A percentile compares a stretch with the other conserved stretches of the same genome.
phyloP scores from a whole-genome alignment of 2,797 vertebrate species.

The Menidia menidia region DNA sequence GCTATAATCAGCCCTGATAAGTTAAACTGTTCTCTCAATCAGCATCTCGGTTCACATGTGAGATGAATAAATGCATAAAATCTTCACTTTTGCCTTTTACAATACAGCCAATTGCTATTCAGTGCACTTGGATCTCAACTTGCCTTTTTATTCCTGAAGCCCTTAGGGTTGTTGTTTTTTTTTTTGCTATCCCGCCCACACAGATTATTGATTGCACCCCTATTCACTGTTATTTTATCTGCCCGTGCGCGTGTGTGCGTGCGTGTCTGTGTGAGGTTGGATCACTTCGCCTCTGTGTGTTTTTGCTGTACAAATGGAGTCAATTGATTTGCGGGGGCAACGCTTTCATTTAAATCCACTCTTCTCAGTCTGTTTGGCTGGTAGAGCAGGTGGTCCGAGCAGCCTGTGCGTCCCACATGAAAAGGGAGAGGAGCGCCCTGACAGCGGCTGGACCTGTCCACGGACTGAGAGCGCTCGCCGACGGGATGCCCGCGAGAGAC shows the following conservation, averaged over 20 bases:
- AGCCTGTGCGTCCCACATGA: slow-evolving; percentile 24
- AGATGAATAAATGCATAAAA: slow-evolving; percentile 38
- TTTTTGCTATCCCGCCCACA: slow-evolving; percentile 46
- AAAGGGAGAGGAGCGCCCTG: slow-evolving; percentile 27
- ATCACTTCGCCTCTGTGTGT: slow-evolving; percentile 27
- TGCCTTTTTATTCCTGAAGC: slow-evolving; percentile 20
- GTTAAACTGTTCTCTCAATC: slow-evolving; percentile 35
- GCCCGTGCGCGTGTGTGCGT: background rate
- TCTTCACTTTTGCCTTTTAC: slow-evolving; percentile 19
- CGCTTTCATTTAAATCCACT: slow-evolving; percentile 32
- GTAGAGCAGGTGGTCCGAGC: slow-evolving; percentile 39
- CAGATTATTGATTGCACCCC: slow-evolving; percentile 57
- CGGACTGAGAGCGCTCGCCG: background rate
- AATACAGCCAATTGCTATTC: slow-evolving; percentile 27
- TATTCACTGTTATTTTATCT: slow-evolving; percentile 24
- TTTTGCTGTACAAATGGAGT: slow-evolving; percentile 40
- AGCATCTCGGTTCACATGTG: slow-evolving; percentile 23
- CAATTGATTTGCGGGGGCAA: slow-evolving; percentile 33
- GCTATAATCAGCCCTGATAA: slow-evolving; percentile 23
- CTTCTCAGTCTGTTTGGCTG: slow-evolving; percentile 5
- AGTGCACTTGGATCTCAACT: slow-evolving; percentile 29
- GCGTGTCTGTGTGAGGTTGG: slow-evolving; percentile 16
- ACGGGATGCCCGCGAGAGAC: slow-evolving; percentile 35
- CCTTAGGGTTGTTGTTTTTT: slow-evolving; percentile 1
- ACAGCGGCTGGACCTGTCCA: slow-evolving; percentile 13